These are phyloP conservation scores for Drosophila erecta DNA, from an alignment of 1,140 invertebrate species.

Conservation along the genomic window DNA sequence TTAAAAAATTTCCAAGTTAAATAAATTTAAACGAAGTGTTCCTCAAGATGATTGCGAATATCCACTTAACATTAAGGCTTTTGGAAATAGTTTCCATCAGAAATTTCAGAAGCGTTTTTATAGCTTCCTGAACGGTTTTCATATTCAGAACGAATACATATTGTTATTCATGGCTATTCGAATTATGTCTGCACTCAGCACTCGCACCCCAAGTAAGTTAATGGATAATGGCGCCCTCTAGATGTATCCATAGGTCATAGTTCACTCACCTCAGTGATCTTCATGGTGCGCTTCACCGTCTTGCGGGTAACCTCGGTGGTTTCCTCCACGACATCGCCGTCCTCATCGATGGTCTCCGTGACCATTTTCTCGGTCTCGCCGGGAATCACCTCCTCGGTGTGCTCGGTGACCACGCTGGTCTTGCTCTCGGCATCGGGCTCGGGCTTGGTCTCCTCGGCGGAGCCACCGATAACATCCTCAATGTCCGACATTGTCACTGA, in stretches of 20 bases:
- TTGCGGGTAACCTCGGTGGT: constrained; percentile 80
- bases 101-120: not conserved
- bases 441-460: constrained; percentile 53
- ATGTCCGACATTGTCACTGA: constrained; percentile 73
- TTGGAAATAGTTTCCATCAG: not conserved
- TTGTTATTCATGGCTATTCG: too few species aligned
- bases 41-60: not conserved
- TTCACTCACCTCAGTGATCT: constrained; percentile 81
- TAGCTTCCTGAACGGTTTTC: not conserved
- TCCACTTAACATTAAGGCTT: not conserved
- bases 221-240: not conserved
- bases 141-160: not conserved
- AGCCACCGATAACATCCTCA: constrained; percentile 71
- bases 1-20: constrained; percentile 4
- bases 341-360: constrained; percentile 80
- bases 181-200: too few species aligned
- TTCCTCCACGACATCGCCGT: constrained; percentile 81
- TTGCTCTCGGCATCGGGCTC: constrained; percentile 56
- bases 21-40: not conserved
- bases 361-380: constrained; percentile 79
- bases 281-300: constrained; percentile 82
- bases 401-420: constrained; percentile 68
- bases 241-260: not conserved
- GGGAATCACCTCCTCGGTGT: constrained; percentile 72
- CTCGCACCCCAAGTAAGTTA: too few species aligned